phyloP scores from a whole-genome alignment of 2,113 vertebrate species.

The Leptodactylus fuscus region DNA sequence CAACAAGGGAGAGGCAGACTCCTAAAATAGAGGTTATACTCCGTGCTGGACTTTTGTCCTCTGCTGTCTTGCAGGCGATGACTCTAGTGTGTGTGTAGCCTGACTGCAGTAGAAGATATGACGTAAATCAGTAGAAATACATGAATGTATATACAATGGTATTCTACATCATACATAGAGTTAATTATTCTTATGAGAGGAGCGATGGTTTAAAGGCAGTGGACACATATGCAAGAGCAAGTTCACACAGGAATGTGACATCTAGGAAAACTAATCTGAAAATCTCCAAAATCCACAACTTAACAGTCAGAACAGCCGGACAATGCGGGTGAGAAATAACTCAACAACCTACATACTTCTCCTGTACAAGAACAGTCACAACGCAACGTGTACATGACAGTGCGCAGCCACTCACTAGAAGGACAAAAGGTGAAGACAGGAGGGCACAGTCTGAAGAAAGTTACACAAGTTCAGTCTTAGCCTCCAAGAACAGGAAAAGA shows the following conservation, averaged over 20 bases:
- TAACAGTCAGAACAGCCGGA: not conserved
- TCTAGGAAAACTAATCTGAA: not conserved
- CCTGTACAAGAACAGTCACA: not conserved
- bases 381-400: not conserved
- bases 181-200: not conserved
- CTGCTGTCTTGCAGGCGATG: too few species aligned
- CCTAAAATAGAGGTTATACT: too few species aligned
- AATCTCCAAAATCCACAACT: not conserved
- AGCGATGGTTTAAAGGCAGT: not conserved
- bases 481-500: too few species aligned
- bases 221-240: not conserved
- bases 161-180: too few species aligned
- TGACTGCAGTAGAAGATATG: not conserved
- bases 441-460: not conserved
- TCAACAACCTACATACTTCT: not conserved
- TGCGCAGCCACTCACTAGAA: too few species aligned
- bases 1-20: too few species aligned
- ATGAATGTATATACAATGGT: not conserved
- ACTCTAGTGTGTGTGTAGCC: too few species aligned
- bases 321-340: not conserved
- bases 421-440: not conserved
- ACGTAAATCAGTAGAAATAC: not conserved
- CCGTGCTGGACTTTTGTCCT: too few species aligned
- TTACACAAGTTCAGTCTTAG: too few species aligned
- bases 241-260: not conserved